Conservation (phyloP, 2,797 vertebrate species). For the Mus spretus region DNA sequence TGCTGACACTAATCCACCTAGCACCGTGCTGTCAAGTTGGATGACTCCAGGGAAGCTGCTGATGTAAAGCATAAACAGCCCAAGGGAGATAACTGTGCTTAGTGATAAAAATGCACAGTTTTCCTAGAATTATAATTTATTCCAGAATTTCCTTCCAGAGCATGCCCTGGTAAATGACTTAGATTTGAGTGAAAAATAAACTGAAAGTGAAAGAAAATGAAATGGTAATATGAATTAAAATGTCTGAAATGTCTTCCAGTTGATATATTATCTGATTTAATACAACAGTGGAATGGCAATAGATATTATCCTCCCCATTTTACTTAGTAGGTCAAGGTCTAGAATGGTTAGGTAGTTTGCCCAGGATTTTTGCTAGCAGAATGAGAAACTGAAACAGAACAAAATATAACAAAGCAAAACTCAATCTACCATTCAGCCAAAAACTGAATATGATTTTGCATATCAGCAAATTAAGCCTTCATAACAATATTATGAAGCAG, state of each 20-base stretch:
- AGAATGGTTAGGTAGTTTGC: background rate
- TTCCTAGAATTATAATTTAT: slow-evolving; percentile 72
- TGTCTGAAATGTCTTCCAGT: slow-evolving; percentile 9
- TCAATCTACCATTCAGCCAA: background rate
- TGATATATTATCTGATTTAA: slow-evolving; percentile 34
- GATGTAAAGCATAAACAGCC: slow-evolving; percentile 30
- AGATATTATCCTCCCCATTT: background rate
- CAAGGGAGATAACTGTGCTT: slow-evolving; percentile 51
- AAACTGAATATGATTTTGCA: background rate
- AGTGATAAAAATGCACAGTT: slow-evolving; percentile 66
- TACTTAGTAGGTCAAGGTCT: slow-evolving; percentile 22
- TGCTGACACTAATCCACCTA: slow-evolving; percentile 81
- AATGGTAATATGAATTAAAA: slow-evolving; percentile 30
- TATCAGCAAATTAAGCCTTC: background rate
- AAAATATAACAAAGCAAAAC: background rate
- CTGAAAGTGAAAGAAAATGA: slow-evolving; percentile 43
- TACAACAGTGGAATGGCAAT: background rate
- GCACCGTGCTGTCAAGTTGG: slow-evolving; percentile 67
- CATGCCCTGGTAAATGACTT: slow-evolving; percentile 1
- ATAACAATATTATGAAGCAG: background rate
- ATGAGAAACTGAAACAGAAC: background rate
- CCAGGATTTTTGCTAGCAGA: background rate
- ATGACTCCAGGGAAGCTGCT: slow-evolving; percentile 67
- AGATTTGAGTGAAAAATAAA: slow-evolving; percentile 48
- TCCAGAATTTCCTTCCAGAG: slow-evolving; percentile 63